phyloP scores from a whole-genome alignment of 2,797 vertebrate genomes.

The Melanotaenia parkinsoni region DNA sequence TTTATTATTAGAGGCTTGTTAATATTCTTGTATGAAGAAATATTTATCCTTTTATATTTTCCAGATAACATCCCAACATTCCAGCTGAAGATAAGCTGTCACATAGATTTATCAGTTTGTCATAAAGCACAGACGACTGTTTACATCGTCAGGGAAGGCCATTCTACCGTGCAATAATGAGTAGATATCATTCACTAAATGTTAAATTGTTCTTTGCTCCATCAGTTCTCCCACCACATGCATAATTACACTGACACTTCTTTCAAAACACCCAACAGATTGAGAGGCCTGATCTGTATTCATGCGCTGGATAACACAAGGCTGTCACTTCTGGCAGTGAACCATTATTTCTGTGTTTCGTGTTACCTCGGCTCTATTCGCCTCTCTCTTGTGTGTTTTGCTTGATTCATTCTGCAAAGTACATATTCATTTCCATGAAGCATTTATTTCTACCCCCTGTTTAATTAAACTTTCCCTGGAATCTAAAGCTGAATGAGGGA shows the following conservation, averaged over 20 bases:
- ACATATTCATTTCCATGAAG: conserved; percentile 58
- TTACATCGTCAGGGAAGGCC: conserved; percentile 42
- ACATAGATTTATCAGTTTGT: conserved; percentile 35
- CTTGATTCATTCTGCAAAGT: conserved; percentile 60
- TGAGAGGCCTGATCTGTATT: conserved; percentile 68
- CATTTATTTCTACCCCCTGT: conserved; percentile 50
- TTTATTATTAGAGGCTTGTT: conserved; percentile 11
- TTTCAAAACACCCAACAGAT: conserved; percentile 66
- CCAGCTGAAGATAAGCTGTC: conserved; percentile 23
- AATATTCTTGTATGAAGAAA: conserved; percentile 28
- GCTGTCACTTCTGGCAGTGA: conserved; percentile 65
- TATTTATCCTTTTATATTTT: conserved; percentile 30
- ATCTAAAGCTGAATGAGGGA: conserved; percentile 42
- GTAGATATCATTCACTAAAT: conserved; percentile 63
- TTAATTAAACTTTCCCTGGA: conserved; percentile 56
- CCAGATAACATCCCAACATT: conserved; percentile 23
- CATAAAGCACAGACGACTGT: conserved; percentile 25
- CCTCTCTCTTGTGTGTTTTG: conserved; percentile 28
- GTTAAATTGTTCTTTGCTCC: conserved; percentile 60
- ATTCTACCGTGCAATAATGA: conserved; percentile 57
- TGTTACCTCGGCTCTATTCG: conserved; percentile 49
- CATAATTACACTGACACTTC: conserved; percentile 64
- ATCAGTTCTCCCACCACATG: conserved; percentile 53
- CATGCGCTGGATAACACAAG: conserved; percentile 60
- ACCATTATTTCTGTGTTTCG: conserved; percentile 66